Evolutionary conservation across 2,113 vertebrate species (phyloP).

Genomic region (Casuarius casuarius): DNA sequence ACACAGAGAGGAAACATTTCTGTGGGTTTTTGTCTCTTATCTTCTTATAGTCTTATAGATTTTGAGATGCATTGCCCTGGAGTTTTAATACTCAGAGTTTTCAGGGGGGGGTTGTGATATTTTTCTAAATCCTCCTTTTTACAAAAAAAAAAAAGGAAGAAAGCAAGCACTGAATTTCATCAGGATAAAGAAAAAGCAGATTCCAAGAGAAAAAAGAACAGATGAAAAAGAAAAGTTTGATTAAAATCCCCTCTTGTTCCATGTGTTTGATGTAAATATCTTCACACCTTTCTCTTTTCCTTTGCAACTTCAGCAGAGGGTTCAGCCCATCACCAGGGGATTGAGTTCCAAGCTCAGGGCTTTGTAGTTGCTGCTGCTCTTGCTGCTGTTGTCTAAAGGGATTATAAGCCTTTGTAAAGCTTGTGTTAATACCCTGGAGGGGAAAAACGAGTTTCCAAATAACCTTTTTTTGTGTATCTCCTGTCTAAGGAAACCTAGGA

Average conservation of each 20-base stretch:
- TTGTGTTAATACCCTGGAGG: slow-evolving; percentile 69
- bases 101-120: slow-evolving; percentile 17
- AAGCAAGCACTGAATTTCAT: slow-evolving; percentile 50
- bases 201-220: slow-evolving; percentile 47
- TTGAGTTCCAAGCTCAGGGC: slow-evolving; percentile 47
- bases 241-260: slow-evolving; percentile 67
- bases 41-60: slow-evolving; percentile 78
- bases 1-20: slow-evolving; percentile 70
- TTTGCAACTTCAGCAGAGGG: slow-evolving; percentile 50
- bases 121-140: slow-evolving; percentile 21
- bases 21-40: slow-evolving; percentile 68
- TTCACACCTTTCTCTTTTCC: slow-evolving; percentile 59
- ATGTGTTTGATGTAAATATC: slow-evolving; percentile 56
- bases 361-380: slow-evolving; percentile 64
- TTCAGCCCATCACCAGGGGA: slow-evolving; percentile 43
- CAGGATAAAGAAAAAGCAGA: slow-evolving; percentile 21
- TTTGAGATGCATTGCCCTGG: slow-evolving; percentile 69
- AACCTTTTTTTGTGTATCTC: slow-evolving; percentile 43
- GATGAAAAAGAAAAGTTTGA: slow-evolving; percentile 60
- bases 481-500: slow-evolving; percentile 8
- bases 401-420: slow-evolving; percentile 74
- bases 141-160: neutral
- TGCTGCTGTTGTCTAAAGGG: slow-evolving; percentile 67
- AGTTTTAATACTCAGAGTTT: slow-evolving; percentile 72
- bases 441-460: slow-evolving; percentile 65